These are phyloP conservation scores for Myathropa florea DNA, from an alignment of 2,888 invertebrate genomes.

Conservation along the genomic window DNA sequence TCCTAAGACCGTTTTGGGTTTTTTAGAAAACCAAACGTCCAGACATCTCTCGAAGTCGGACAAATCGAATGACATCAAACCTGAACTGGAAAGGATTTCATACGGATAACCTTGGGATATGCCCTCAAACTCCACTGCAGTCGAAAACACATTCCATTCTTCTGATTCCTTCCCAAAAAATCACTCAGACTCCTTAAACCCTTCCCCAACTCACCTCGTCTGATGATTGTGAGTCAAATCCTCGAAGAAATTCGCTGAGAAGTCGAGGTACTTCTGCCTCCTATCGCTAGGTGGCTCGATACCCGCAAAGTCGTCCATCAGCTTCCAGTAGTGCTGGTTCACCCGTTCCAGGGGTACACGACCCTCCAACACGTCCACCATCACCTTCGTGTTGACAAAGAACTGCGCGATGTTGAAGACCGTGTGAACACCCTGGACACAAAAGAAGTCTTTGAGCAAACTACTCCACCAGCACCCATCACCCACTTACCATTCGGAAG, in stretches of 20 bases:
- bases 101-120: too few species aligned
- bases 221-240: slow-evolving; percentile 74
- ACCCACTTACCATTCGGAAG: slow-evolving; percentile 51
- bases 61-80: too few species aligned
- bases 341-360: slow-evolving; percentile 83
- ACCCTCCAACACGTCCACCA: slow-evolving; percentile 86
- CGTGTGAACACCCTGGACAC: slow-evolving; percentile 85
- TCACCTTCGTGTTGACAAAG: slow-evolving; percentile 86
- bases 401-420: slow-evolving; percentile 87
- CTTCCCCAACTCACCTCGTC: slow-evolving; percentile 72
- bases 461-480: not conserved
- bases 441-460: slow-evolving; percentile 1
- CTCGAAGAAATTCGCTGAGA: slow-evolving; percentile 86
- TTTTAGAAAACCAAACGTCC: too few species aligned
- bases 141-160: too few species aligned
- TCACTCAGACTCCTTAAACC: too few species aligned
- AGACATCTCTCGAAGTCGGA: too few species aligned
- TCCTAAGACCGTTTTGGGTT: too few species aligned
- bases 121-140: too few species aligned
- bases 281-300: slow-evolving; percentile 84
- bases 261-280: slow-evolving; percentile 85
- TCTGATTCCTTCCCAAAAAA: too few species aligned
- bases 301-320: slow-evolving; percentile 83
- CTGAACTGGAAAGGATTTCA: too few species aligned
- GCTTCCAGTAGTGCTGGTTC: slow-evolving; percentile 85